These are phyloP conservation scores for Tinea trinotella DNA, from an alignment of 2,888 invertebrate species.

Conservation along the genomic window DNA sequence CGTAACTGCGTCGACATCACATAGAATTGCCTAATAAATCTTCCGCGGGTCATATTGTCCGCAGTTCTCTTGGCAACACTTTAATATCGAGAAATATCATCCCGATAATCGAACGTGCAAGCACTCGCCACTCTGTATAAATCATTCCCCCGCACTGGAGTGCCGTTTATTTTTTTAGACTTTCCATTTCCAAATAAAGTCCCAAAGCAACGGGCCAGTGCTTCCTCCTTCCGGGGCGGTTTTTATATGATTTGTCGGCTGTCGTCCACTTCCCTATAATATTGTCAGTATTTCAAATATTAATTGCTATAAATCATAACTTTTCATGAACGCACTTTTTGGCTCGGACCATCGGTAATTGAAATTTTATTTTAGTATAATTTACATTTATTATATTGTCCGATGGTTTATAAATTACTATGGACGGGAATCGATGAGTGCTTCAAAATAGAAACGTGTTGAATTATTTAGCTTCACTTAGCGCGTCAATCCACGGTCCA, in stretches of 20 bases:
- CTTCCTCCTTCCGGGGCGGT: slow-evolving; percentile 71
- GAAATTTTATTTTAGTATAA: slow-evolving; percentile 54
- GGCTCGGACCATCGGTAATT: slow-evolving; percentile 40
- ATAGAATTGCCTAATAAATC: slow-evolving; percentile 68
- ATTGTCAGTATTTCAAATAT: slow-evolving; percentile 72
- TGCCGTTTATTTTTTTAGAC: slow-evolving; percentile 70
- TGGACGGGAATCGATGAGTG: slow-evolving; percentile 36
- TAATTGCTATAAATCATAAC: slow-evolving; percentile 71
- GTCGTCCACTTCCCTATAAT: slow-evolving; percentile 67
- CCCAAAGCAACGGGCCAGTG: slow-evolving; percentile 64
- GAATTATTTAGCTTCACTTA: slow-evolving; percentile 70
- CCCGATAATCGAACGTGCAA: slow-evolving; percentile 61
- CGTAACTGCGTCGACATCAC: slow-evolving; percentile 67
- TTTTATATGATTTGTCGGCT: slow-evolving; percentile 69
- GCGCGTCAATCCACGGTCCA: slow-evolving; percentile 65
- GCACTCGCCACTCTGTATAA: slow-evolving; percentile 59
- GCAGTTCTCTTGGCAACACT: slow-evolving; percentile 68
- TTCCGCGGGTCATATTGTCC: slow-evolving; percentile 71
- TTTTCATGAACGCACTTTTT: slow-evolving; percentile 30
- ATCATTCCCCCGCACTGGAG: slow-evolving; percentile 57
- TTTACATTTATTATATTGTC: slow-evolving; percentile 24
- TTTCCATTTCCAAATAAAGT: slow-evolving; percentile 72
- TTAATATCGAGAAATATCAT: slow-evolving; percentile 73
- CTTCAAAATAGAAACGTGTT: slow-evolving; percentile 54
- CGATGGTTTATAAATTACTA: slow-evolving; percentile 19